phyloP scores from a whole-genome alignment of 2,113 vertebrate species.

The Pitta sordida region DNA sequence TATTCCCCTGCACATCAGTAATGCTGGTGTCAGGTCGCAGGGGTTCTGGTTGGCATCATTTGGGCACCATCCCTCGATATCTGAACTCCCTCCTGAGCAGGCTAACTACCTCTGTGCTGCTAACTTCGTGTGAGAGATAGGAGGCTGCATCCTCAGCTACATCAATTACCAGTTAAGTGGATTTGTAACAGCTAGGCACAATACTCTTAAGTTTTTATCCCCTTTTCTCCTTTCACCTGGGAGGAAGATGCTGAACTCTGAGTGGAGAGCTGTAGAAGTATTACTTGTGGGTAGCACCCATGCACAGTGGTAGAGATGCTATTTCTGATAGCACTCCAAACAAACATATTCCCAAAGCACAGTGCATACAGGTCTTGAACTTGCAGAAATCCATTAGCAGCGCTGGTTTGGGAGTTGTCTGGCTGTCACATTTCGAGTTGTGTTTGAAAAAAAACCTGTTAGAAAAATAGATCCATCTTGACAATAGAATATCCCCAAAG shows the following conservation, averaged over 20 bases:
- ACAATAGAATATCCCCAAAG: neutral
- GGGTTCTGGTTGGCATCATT: neutral
- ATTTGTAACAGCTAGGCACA: neutral
- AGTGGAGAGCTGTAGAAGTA: neutral
- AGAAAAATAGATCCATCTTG: conserved; percentile 25
- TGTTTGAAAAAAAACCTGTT: neutral
- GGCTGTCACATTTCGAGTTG: neutral
- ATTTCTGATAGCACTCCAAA: conserved; percentile 2
- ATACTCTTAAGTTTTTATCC: neutral
- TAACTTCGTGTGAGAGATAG: neutral
- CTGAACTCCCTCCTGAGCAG: neutral
- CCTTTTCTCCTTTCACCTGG: neutral
- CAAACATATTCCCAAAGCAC: neutral
- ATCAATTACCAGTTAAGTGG: neutral
- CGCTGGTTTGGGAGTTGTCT: neutral
- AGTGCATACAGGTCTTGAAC: neutral
- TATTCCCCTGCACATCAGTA: neutral
- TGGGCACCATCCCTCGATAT: neutral
- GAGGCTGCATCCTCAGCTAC: neutral
- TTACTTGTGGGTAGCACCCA: neutral
- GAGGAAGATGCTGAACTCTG: neutral
- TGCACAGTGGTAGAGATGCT: neutral
- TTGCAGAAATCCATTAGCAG: conserved; percentile 37
- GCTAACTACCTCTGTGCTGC: neutral
- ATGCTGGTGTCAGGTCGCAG: neutral